Conservation (phyloP, 2,888 invertebrate genomes). For the Cryptophagus acutangulus region DNA sequence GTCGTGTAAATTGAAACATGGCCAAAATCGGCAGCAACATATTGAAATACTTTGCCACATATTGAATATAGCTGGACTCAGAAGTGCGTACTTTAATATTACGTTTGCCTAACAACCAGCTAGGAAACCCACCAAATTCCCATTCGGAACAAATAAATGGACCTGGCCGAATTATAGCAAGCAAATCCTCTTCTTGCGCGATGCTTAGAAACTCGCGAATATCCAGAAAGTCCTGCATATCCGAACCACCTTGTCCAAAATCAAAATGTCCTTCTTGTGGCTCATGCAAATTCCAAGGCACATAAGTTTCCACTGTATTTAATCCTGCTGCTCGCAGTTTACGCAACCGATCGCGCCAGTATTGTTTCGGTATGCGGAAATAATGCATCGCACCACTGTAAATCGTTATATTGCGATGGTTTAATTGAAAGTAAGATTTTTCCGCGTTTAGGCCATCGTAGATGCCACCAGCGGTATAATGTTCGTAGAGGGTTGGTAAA, state of each 20-base stretch:
- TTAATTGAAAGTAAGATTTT: constrained; percentile 41
- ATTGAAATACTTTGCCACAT: constrained; percentile 45
- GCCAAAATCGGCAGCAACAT: constrained; percentile 49
- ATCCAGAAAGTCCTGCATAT: constrained; percentile 50
- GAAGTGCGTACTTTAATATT: constrained; percentile 48
- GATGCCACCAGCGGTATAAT: constrained; percentile 44
- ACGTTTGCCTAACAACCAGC: constrained; percentile 44
- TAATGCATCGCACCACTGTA: constrained; percentile 68
- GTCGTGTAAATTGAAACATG: constrained; percentile 59
- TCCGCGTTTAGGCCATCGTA: constrained; percentile 30
- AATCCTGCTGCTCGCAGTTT: constrained; percentile 78
- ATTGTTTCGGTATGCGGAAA: constrained; percentile 70
- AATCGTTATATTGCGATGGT: constrained; percentile 44
- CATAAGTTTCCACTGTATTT: constrained; percentile 77
- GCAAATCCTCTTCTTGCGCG: constrained; percentile 62
- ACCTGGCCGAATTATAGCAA: constrained; percentile 79
- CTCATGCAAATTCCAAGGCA: constrained; percentile 87
- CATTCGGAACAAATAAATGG: constrained; percentile 92
- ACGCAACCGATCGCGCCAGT: constrained; percentile 73
- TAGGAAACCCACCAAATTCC: constrained; percentile 54
- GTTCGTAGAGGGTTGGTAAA: constrained; percentile 43
- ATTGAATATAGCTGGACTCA: constrained; percentile 15
- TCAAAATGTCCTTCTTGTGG: constrained; percentile 59
- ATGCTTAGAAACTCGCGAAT: constrained; percentile 62
- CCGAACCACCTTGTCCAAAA: constrained; percentile 62